Conservation (phyloP, 1,140 invertebrate species). For the Argopecten irradians region DNA sequence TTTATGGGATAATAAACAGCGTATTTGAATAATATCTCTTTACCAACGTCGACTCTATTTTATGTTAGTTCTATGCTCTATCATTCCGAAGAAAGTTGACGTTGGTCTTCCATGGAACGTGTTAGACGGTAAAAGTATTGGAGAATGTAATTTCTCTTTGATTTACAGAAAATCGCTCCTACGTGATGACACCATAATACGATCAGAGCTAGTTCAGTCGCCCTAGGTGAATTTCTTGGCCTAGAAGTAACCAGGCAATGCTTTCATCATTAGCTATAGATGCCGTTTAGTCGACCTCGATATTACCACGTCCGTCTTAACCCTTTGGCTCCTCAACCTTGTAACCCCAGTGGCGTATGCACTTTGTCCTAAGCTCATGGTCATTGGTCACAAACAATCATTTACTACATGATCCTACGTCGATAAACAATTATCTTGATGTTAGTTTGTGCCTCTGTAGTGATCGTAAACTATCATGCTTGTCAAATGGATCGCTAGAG, state of each 20-base stretch:
- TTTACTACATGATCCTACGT: neutral
- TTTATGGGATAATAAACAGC: too few species aligned
- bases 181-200: neutral
- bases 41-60: too few species aligned
- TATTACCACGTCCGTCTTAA: neutral
- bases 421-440: neutral
- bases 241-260: neutral
- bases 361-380: neutral
- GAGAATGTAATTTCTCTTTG: neutral
- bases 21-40: too few species aligned
- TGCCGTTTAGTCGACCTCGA: constrained; percentile 6
- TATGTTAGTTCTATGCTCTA: too few species aligned
- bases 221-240: neutral
- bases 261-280: neutral
- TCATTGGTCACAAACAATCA: neutral
- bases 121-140: neutral
- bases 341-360: neutral
- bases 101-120: neutral
- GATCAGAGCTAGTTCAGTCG: neutral
- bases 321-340: neutral
- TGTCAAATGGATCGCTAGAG: too few species aligned
- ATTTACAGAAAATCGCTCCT: neutral
- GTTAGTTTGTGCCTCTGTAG: neutral
- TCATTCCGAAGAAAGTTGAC: neutral
- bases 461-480: neutral